Evolutionary conservation across 2,797 vertebrate genomes (phyloP), one percentile per base, ranked within the genome.

Genomic region (Mastacembelus armatus): DNA sequence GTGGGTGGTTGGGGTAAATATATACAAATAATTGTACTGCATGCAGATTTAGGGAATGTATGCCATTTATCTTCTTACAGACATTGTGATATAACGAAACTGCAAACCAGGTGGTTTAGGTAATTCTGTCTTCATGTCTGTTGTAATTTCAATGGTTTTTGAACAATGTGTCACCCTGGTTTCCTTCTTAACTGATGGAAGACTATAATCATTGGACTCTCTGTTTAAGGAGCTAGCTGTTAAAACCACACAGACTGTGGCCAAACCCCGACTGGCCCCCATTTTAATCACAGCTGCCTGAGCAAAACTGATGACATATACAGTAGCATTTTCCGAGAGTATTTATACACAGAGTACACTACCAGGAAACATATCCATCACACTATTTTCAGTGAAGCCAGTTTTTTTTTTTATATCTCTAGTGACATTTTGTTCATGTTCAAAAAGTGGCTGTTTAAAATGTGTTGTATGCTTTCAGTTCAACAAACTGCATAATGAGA

Each of bases 341-440:
- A 91, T 92, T 91, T 88, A 92, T 92, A 93, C 54, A 88, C 71
- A 74, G 40, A 71, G 79, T 58, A 52, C 78, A 79, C 84, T 78
- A 78, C 54, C 74, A 66, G 21, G 36, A 67, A 84, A 62, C 86
- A 83, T 92, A 91, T 89, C 83, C 56, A 83, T 65, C 66, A 29
- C 30, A 44, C 78, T 90, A 88, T 90, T 92, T 91, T 78, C 74
- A 87, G 83, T 74, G 26, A 54, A 48, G 24, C 24, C 51, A 79
- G 80, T 43, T 7, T 47, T 73, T 61, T 18, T 36, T 40, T 54
- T 55, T 11, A 54, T 7, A 48, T 19, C 26, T 16, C 7, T 43
- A 9, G 22, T 30, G 10, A 29, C 32, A 24, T 27, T 51, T 72
- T 59, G 5, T 58, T 56, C n/a, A 29, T 32, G 18, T 56, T 26